Conservation (phyloP, 2,797 vertebrate genomes). For the Valencia hispanica region DNA sequence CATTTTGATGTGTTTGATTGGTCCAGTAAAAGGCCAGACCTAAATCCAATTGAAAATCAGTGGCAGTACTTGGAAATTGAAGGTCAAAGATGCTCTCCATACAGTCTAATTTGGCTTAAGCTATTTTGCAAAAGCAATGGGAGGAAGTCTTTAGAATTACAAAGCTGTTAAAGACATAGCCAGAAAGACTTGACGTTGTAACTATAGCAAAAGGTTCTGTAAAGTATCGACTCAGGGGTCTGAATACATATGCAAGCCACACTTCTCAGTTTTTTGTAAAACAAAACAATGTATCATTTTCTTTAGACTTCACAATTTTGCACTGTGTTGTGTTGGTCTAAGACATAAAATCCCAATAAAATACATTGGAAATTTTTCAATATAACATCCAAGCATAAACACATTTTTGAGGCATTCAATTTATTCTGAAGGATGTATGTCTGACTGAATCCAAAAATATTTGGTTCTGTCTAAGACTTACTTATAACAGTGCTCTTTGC, state of each 20-base stretch:
- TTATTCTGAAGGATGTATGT: slow-evolving; percentile 8
- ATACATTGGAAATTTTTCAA: too few species aligned
- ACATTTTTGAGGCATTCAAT: too few species aligned
- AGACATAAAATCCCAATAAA: too few species aligned
- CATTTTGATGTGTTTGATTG: background rate
- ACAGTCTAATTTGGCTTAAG: too few species aligned
- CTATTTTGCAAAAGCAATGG: background rate
- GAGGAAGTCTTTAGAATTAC: too few species aligned
- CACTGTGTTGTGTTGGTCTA: too few species aligned
- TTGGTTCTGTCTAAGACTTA: slow-evolving; percentile 14
- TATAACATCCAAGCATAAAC: too few species aligned
- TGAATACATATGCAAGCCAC: background rate
- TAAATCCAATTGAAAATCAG: background rate
- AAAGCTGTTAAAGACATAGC: too few species aligned
- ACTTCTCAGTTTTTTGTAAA: background rate
- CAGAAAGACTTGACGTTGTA: background rate
- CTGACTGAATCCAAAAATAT: slow-evolving; percentile 37
- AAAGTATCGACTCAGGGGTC: background rate
- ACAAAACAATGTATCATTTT: too few species aligned
- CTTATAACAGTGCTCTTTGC: background rate
- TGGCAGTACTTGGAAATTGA: too few species aligned
- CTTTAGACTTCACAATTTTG: too few species aligned
- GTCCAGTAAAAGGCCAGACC: background rate
- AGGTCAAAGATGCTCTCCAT: too few species aligned
- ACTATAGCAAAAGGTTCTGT: background rate